phyloP scores from a whole-genome alignment of 2,797 vertebrate species.

The Pagetopsis macropterus region DNA sequence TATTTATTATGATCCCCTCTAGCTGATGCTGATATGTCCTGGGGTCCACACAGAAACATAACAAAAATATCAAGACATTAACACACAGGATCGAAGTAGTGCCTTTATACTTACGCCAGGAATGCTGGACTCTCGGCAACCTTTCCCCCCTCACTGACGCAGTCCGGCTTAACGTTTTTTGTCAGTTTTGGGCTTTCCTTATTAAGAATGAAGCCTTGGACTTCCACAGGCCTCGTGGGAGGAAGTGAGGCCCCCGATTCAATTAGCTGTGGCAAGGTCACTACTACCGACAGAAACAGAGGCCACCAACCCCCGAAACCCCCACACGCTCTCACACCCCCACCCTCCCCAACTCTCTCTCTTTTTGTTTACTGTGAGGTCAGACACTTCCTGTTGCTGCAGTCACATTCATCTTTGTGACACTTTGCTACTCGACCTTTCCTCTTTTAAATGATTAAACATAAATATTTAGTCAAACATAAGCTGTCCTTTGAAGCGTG shows the following conservation, averaged over 20 bases:
- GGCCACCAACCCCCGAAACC: conserved; percentile 43
- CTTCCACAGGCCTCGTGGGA: conserved; percentile 56
- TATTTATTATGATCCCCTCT: too few relatives aligned
- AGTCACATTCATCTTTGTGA: conserved; percentile 14
- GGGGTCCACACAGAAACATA: too few relatives aligned
- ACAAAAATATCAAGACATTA: too few relatives aligned
- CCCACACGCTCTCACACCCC: conserved; percentile 17
- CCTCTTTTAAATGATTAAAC: conserved; percentile 29
- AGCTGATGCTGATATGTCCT: too few relatives aligned
- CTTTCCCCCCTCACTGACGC: conserved; percentile 41
- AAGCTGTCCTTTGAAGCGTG: conserved; percentile 8
- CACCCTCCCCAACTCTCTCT: conserved; percentile 5
- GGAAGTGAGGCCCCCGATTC: conserved; percentile 66
- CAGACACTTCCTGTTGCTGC: conserved; percentile 53
- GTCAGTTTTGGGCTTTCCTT: conserved; percentile 52
- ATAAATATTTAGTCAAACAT: conserved; percentile 4
- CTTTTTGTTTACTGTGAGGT: conserved; percentile 44
- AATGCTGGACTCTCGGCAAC: conserved; percentile 49
- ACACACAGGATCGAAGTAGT: too few relatives aligned
- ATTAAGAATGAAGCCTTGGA: conserved; percentile 56
- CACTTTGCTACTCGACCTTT: neutral
- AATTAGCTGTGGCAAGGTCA: conserved; percentile 73
- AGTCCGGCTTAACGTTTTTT: conserved; percentile 42
- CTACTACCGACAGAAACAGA: conserved; percentile 58
- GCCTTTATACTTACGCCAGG: neutral